A percentile compares a stretch with the other conserved stretches of the same genome.
Conservation (phyloP, 2,797 vertebrate genomes). For the Bradypodion pumilum region DNA sequence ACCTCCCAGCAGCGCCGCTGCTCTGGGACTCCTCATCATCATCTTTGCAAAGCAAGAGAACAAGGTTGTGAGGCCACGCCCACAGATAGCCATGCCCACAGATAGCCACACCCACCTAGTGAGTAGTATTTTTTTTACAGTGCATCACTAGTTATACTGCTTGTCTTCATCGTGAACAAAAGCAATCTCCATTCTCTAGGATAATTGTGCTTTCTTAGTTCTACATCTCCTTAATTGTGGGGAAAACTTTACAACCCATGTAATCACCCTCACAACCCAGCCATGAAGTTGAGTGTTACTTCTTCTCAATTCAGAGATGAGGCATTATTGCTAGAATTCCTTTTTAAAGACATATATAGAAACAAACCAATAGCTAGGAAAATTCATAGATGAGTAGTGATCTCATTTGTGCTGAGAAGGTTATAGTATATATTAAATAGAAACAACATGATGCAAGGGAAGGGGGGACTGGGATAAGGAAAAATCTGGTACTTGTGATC, state of each 20-base stretch:
- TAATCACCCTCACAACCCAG: neutral
- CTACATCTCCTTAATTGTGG: neutral
- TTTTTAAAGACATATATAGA: neutral
- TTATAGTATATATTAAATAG: neutral
- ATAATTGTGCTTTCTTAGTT: neutral
- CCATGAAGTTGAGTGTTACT: neutral
- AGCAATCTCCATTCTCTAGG: neutral
- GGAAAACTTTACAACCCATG: neutral
- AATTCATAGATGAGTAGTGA: neutral
- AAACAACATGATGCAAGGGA: neutral
- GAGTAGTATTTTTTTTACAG: too few species aligned
- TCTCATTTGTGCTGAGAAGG: neutral
- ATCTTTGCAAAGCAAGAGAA: too few species aligned
- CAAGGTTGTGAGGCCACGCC: too few species aligned
- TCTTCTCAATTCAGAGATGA: neutral
- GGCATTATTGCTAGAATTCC: neutral
- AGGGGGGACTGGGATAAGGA: too few species aligned
- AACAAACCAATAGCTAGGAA: neutral
- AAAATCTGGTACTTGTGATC: too few species aligned
- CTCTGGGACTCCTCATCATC: too few species aligned
- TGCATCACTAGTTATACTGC: too few species aligned
- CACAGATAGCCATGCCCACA: too few species aligned
- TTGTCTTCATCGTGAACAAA: neutral
- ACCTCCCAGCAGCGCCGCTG: too few species aligned
- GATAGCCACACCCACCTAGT: too few species aligned